A percentile compares a stretch with the other conserved stretches of the same genome.
phyloP scores from a whole-genome alignment of 1,140 invertebrate species.

The Microplitis demolitor region DNA sequence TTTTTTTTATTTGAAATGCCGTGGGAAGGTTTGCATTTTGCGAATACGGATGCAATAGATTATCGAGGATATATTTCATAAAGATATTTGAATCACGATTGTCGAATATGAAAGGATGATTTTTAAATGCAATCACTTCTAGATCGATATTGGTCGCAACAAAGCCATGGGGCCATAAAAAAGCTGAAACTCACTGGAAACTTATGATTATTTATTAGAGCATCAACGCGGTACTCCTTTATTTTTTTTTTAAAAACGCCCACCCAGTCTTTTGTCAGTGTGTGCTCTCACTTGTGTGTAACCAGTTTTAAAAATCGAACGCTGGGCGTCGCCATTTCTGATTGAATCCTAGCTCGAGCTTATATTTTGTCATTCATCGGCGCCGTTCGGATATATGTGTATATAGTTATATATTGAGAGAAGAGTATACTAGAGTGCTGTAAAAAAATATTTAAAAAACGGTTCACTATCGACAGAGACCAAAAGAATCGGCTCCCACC shows the following conservation, averaged over 20 bases:
- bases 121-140: too few relatives aligned
- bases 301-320: constrained; percentile 23
- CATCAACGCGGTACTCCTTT: constrained; percentile 2
- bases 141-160: background rate
- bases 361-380: constrained; percentile 41
- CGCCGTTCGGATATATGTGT: constrained; percentile 25
- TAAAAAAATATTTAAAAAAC: constrained; percentile 11
- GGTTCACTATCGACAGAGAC: constrained; percentile 9
- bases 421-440: background rate
- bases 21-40: background rate
- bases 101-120: too few relatives aligned
- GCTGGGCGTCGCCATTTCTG: constrained; percentile 35
- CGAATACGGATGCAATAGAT: too few relatives aligned
- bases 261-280: background rate
- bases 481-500: constrained; percentile 24
- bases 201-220: constrained; percentile 20
- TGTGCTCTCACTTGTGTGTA: background rate
- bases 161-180: constrained; percentile 11
- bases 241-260: background rate
- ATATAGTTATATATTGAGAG: background rate
- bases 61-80: too few relatives aligned
- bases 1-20: too few relatives aligned
- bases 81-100: too few relatives aligned
- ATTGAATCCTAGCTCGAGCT: constrained; percentile 40
- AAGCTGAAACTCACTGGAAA: constrained; percentile 10